phyloP scores from a whole-genome alignment of 92 coral and sea anemone genomes.

The Meandrina meandrites region DNA sequence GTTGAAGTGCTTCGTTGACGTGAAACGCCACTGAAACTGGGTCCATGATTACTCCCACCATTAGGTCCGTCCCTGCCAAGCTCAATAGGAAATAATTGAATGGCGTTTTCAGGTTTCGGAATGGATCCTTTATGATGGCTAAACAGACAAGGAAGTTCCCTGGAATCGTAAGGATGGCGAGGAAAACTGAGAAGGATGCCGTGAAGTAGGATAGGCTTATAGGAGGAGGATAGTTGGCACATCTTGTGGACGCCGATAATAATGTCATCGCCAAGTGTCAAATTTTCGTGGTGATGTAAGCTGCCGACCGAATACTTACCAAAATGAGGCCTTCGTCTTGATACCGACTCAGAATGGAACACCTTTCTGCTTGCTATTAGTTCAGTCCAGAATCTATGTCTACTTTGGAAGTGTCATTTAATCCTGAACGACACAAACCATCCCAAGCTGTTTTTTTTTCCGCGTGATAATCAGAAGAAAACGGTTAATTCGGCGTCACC shows the following conservation, averaged over 20 bases:
- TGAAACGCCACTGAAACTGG: conserved; percentile 80
- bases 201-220: conserved; percentile 70
- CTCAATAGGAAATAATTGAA: conserved; percentile 79
- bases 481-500: neutral
- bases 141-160: conserved; percentile 82
- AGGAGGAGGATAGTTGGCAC: conserved; percentile 61
- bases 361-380: neutral
- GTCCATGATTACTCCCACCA: conserved; percentile 80
- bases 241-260: conserved; percentile 51
- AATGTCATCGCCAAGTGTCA: conserved; percentile 37
- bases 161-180: conserved; percentile 72
- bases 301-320: neutral
- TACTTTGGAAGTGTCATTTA: neutral
- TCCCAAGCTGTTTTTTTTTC: neutral
- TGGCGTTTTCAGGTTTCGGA: conserved; percentile 80
- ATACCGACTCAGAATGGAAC: neutral
- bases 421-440: neutral
- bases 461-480: neutral
- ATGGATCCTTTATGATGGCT: conserved; percentile 86
- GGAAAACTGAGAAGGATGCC: conserved; percentile 59
- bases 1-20: conserved; percentile 67
- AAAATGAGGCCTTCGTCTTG: neutral
- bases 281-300: neutral
- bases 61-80: conserved; percentile 78
- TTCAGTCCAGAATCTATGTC: neutral